Percentiles rank a stretch among this genome's conserved stretches.
Evolutionary conservation across 2,888 invertebrate genomes (phyloP).

Genomic region (Cerastis rubricosa): DNA sequence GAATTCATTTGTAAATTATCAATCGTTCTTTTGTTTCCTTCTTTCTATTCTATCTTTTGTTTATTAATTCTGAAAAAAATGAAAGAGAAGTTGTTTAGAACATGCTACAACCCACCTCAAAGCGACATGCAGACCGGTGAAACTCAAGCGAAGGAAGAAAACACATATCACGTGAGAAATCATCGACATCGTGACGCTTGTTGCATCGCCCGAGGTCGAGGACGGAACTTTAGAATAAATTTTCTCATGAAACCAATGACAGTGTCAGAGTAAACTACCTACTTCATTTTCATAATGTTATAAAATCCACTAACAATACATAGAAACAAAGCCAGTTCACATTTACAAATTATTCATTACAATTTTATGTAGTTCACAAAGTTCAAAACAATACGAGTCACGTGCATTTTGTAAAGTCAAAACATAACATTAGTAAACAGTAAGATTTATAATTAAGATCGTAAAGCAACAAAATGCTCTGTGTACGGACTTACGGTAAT

Average conservation of each 20-base stretch:
- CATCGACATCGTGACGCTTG: not conserved
- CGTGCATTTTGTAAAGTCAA: conserved; percentile 37
- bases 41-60: no score
- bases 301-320: not conserved
- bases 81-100: no score
- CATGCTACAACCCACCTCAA: not conserved
- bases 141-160: not conserved
- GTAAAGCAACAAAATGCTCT: conserved; percentile 32
- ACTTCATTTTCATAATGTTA: not conserved
- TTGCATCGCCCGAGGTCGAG: not conserved
- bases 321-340: conserved; percentile 19
- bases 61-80: no score
- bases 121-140: not conserved
- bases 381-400: conserved; percentile 21
- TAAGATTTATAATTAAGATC: conserved; percentile 44
- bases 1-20: no score
- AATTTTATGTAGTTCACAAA: conserved; percentile 6
- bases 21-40: no score
- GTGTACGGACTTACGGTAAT: conserved; percentile 18
- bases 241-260: not conserved
- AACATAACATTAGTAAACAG: conserved; percentile 29
- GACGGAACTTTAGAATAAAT: no score
- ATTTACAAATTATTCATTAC: conserved; percentile 25
- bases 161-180: no score
- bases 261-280: not conserved